These are phyloP conservation scores for Dicrurus megarhynchus DNA, from an alignment of 2,113 vertebrate genomes.

Conservation along the genomic window DNA sequence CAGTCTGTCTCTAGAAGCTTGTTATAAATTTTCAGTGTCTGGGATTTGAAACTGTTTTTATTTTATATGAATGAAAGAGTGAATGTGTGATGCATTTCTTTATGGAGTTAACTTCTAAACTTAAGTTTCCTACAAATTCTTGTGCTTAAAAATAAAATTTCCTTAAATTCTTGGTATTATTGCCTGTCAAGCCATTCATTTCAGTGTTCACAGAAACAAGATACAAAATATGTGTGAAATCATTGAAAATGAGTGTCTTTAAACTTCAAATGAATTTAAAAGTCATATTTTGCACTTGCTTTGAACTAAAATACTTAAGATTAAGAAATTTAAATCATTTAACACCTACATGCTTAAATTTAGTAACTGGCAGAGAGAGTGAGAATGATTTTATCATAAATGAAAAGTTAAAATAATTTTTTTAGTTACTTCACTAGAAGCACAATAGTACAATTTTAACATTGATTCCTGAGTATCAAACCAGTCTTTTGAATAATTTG, in stretches of 20 bases:
- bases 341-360: background rate
- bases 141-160: background rate
- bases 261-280: background rate
- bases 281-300: background rate
- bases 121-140: background rate
- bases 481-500: background rate
- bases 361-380: background rate
- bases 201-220: background rate
- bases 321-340: background rate
- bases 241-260: background rate
- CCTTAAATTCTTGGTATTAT: background rate
- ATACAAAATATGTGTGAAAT: background rate
- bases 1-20: background rate
- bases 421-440: background rate
- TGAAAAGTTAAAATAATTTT: background rate
- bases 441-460: background rate
- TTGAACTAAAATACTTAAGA: background rate
- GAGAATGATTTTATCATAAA: background rate
- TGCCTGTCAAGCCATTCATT: background rate
- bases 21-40: background rate
- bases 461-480: background rate
- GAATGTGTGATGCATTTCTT: background rate
- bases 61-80: background rate
- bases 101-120: background rate
- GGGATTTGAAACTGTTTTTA: background rate